Evolutionary conservation across 1,140 invertebrate genomes (phyloP), one percentile per base, ranked within the genome.

Genomic region (Zaprionus gabonicus): DNA sequence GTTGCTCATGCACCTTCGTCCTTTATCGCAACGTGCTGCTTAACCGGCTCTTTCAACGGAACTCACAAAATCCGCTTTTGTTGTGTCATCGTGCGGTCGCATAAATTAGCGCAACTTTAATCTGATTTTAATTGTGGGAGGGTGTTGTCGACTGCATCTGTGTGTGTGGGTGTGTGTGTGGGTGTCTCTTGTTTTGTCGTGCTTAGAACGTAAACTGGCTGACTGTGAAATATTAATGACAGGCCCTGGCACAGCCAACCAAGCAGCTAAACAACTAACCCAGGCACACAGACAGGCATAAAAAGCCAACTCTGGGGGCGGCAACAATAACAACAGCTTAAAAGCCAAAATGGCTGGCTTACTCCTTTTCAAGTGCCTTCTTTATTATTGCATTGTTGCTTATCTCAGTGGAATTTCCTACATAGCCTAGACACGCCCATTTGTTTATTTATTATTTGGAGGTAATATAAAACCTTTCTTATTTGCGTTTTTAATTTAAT

Each of bases 61-160:
- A 67, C 55, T 66, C 63, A 55, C 41, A 69, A 72, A 78, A 73
- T 78, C 57, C 72, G 75, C 78, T 85, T 68, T 88, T 90, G 85
- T 85, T 90, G 80, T 88, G 85, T 82, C 85, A 80, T 75, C 85
- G 85, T 88, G 85, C 86, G 85, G 85, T 85, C 72, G 85, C 85
- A 88, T 88, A 88, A 88, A 88, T 88, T 88, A 88, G 85, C 85
- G 81, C 72, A 85, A 90, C 85, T 88, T 88, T 88, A 88, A 88
- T 88, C 85, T 90, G 85, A 88, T 88, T 88, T 88, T 88, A 88
- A 88, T 88, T 90, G 85, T 80, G 81, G 83, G 71, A 72, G 81
- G 85, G 13, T 12, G 17, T 63, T 4, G 20, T 34, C 34, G 62
- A 13, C 36, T 64, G 62, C 13, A 20, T 34, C 12, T 60, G 15